phyloP scores from a whole-genome alignment of 2,797 vertebrate genomes.

The Dermochelys coriacea region DNA sequence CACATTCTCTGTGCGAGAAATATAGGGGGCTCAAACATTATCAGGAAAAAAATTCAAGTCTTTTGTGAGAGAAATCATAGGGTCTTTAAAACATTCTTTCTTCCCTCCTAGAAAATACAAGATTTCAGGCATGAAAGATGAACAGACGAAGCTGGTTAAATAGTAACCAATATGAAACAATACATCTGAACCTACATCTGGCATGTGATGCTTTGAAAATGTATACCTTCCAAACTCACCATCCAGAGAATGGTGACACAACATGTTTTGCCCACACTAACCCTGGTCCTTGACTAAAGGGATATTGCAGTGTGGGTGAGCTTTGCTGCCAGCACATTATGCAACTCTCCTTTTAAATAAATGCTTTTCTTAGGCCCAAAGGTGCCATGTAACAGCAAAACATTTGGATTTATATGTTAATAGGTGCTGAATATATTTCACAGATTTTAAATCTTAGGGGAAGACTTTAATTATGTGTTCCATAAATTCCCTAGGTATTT shows the following conservation, averaged over 20 bases:
- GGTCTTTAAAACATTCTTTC: fast-evolving
- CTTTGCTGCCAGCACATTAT: neutral
- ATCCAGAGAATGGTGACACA: neutral
- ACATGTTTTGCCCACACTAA: neutral
- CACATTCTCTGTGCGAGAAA: neutral
- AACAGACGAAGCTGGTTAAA: fast-evolving
- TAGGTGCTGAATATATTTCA: neutral
- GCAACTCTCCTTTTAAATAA: too few relatives aligned
- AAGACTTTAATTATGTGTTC: neutral
- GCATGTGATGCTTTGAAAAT: fast-evolving
- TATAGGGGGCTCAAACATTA: neutral
- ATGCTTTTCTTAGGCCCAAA: neutral
- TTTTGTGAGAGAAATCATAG: fast-evolving
- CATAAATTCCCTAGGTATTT: neutral
- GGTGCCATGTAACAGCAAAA: neutral
- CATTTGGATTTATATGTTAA: fast-evolving
- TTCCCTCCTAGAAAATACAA: fast-evolving
- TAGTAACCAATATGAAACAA: fast-evolving
- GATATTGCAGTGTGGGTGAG: neutral
- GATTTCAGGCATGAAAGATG: fast-evolving
- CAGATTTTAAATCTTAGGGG: neutral
- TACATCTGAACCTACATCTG: neutral
- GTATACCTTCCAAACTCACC: neutral
- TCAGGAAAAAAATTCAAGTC: fast-evolving
- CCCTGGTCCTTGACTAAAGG: neutral